Evolutionary conservation across 2,113 vertebrate genomes (phyloP).

Genomic region (Meles meles): DNA sequence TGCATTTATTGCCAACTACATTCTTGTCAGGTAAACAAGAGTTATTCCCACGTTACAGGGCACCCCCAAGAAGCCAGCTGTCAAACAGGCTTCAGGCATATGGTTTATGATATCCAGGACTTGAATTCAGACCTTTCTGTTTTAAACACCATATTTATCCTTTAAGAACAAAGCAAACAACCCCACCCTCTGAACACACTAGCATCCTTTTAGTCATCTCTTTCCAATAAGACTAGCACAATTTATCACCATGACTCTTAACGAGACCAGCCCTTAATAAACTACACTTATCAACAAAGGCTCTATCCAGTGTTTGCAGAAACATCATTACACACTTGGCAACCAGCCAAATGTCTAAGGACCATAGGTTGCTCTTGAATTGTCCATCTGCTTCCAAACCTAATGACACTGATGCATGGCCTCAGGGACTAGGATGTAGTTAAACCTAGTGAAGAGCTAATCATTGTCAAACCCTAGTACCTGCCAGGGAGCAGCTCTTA

Average conservation of each 20-base stretch:
- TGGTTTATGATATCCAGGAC: not conserved
- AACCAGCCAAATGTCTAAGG: not conserved
- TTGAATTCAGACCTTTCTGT: not conserved
- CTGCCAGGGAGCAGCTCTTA: not conserved
- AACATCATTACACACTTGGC: slow-evolving; percentile 42
- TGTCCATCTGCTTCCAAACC: slow-evolving; percentile 51
- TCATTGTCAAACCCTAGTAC: not conserved
- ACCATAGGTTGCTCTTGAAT: not conserved
- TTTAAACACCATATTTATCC: not conserved
- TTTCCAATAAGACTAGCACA: not conserved
- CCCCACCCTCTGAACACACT: rapidly evolving
- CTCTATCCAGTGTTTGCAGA: not conserved
- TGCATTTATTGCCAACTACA: not conserved
- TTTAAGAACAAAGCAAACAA: slow-evolving; percentile 22
- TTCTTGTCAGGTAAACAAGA: not conserved
- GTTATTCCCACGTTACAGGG: too few species aligned
- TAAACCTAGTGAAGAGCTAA: not conserved
- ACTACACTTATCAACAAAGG: not conserved
- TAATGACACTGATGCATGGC: slow-evolving; percentile 13
- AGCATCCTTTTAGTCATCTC: not conserved
- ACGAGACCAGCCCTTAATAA: not conserved
- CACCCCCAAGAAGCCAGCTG: not conserved
- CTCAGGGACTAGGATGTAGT: not conserved
- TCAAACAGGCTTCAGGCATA: not conserved
- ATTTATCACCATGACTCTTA: not conserved